A percentile compares a stretch with the other conserved stretches of the same genome.
Evolutionary conservation across 2,888 invertebrate species (phyloP).

Genomic region (Labia minor): DNA sequence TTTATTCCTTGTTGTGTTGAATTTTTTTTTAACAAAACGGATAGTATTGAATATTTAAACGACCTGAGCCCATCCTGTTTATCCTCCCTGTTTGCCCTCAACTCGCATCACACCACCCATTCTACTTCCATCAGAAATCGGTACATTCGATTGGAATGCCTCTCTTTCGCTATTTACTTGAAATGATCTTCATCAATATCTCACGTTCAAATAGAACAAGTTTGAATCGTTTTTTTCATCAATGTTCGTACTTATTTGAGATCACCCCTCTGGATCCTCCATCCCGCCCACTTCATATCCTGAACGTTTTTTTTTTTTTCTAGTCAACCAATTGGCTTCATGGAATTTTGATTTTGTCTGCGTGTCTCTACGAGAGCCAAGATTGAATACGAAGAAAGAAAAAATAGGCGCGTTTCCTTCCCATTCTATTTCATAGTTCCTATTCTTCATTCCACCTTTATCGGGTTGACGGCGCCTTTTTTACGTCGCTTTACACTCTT

Average conservation of each 20-base stretch:
- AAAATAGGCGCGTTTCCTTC: neutral
- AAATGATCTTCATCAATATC: conserved; percentile 5
- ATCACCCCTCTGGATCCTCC: neutral
- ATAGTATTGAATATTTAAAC: neutral
- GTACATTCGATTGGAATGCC: neutral
- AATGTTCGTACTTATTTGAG: neutral
- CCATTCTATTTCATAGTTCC: neutral
- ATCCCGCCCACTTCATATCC: too few species aligned
- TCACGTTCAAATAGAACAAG: conserved; percentile 4
- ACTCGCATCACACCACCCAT: too few species aligned
- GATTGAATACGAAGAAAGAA: neutral
- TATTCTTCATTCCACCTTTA: neutral
- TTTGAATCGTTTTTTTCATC: neutral
- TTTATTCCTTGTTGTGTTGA: neutral
- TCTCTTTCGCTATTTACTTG: neutral
- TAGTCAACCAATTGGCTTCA: neutral
- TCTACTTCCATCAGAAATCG: too few species aligned
- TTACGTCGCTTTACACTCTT: neutral
- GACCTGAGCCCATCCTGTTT: neutral
- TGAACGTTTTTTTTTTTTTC: too few species aligned
- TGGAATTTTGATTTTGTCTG: neutral
- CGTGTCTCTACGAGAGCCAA: neutral
- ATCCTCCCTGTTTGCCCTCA: too few species aligned
- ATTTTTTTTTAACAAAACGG: neutral
- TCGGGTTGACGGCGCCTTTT: neutral